Conservation (phyloP, 2,888 invertebrate species). For the Didymodactylos carnosus region DNA sequence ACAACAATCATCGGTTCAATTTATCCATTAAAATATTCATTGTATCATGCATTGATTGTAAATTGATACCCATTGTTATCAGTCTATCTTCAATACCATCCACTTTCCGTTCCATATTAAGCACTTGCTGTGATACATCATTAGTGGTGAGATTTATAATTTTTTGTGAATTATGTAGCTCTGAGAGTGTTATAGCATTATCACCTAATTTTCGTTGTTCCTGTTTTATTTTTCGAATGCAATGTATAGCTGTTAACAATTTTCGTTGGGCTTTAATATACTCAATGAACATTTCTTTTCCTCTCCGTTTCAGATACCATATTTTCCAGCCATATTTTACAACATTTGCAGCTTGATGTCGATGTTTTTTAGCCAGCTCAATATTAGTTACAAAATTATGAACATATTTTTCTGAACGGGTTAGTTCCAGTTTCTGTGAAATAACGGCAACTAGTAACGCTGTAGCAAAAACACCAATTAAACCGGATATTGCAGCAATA, state of each 20-base stretch:
- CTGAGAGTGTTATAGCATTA: slow-evolving; percentile 23
- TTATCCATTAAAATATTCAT: not conserved
- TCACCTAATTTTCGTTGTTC: slow-evolving; percentile 25
- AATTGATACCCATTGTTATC: not conserved
- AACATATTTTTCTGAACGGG: slow-evolving; percentile 31
- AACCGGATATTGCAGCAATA: slow-evolving; percentile 15
- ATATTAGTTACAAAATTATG: slow-evolving; percentile 32
- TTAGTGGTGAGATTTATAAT: not conserved
- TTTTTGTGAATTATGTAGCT: slow-evolving; percentile 14
- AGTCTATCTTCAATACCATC: not conserved
- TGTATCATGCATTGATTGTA: not conserved
- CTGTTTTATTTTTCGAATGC: slow-evolving; percentile 28
- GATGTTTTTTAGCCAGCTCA: slow-evolving; percentile 26
- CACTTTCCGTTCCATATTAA: not conserved
- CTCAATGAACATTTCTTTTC: not conserved
- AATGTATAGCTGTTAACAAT: slow-evolving; percentile 27
- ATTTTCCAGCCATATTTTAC: slow-evolving; percentile 14
- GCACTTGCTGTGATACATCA: not conserved
- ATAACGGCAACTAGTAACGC: slow-evolving; percentile 31
- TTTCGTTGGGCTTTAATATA: slow-evolving; percentile 20
- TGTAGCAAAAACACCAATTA: slow-evolving; percentile 31
- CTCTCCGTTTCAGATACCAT: not conserved
- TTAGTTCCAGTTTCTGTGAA: slow-evolving; percentile 24
- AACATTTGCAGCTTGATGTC: slow-evolving; percentile 15
- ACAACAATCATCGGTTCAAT: not conserved